Percentiles rank a stretch among this genome's conserved stretches.
These are phyloP conservation scores for Leguminivora glycinivorella DNA, from an alignment of 1,140 invertebrate genomes.

Conservation along the genomic window DNA sequence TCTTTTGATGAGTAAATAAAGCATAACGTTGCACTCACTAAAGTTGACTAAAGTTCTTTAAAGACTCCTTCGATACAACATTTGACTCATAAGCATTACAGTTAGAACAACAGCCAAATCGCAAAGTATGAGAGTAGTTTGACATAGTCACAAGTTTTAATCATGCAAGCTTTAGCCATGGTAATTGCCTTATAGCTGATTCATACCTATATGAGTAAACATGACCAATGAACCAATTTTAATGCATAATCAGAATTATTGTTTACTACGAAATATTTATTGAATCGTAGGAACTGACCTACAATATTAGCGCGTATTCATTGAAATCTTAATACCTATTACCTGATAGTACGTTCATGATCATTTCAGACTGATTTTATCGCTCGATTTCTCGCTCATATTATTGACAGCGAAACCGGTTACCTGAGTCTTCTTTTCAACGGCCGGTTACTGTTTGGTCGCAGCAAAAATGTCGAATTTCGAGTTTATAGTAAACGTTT, in stretches of 20 bases:
- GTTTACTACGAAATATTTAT: conserved; percentile 15
- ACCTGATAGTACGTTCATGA: neutral
- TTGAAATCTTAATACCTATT: neutral
- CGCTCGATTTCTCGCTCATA: neutral
- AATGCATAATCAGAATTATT: neutral
- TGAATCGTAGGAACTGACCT: conserved; percentile 19
- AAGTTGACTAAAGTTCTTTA: neutral
- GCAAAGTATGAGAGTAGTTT: neutral
- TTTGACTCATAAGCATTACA: neutral
- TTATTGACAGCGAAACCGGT: conserved; percentile 11
- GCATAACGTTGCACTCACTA: neutral
- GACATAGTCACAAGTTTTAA: neutral
- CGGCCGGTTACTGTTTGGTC: neutral
- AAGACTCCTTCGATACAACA: neutral
- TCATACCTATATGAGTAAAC: conserved; percentile 12
- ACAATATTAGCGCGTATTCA: conserved; percentile 14
- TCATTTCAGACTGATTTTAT: neutral
- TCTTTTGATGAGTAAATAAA: conserved; percentile 12
- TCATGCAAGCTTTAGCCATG: neutral
- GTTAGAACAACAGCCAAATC: neutral
- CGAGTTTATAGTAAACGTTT: conserved; percentile 15
- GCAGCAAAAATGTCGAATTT: conserved; percentile 26
- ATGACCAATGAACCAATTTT: conserved; percentile 20
- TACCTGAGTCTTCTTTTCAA: conserved; percentile 6
- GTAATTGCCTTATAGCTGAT: neutral